Conservation (phyloP, 2,113 vertebrate genomes). For the Silurus meridionalis region DNA sequence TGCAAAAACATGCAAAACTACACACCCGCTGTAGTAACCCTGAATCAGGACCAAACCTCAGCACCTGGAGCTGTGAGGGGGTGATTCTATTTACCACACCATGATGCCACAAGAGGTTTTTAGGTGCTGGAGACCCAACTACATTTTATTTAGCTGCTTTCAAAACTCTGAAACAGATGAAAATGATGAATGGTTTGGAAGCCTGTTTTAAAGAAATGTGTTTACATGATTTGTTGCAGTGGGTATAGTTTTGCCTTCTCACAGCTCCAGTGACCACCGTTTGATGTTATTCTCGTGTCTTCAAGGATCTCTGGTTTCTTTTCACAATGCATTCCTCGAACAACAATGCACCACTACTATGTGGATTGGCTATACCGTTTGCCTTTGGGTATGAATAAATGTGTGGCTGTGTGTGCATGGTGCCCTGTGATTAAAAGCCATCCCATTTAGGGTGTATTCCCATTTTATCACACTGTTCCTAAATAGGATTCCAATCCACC, state of each 20-base stretch:
- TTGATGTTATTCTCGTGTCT: conserved; percentile 1
- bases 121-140: background rate
- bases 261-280: background rate
- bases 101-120: background rate
- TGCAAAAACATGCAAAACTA: background rate
- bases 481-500: background rate
- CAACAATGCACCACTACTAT: background rate
- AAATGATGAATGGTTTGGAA: background rate
- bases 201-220: background rate
- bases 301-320: conserved; percentile 2
- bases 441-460: background rate
- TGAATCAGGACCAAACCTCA: background rate
- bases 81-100: background rate
- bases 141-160: background rate
- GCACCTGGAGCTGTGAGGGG: background rate
- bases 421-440: background rate
- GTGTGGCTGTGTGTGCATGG: background rate
- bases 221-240: conserved; percentile 1
- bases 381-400: background rate
- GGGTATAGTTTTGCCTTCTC: background rate
- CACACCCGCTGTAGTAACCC: background rate
- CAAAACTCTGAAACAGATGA: background rate
- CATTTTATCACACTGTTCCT: background rate
- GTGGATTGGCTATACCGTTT: background rate
- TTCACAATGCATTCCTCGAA: background rate